Evolutionary conservation across 2,113 vertebrate species (phyloP).

Genomic region (Tragulus kanchil): DNA sequence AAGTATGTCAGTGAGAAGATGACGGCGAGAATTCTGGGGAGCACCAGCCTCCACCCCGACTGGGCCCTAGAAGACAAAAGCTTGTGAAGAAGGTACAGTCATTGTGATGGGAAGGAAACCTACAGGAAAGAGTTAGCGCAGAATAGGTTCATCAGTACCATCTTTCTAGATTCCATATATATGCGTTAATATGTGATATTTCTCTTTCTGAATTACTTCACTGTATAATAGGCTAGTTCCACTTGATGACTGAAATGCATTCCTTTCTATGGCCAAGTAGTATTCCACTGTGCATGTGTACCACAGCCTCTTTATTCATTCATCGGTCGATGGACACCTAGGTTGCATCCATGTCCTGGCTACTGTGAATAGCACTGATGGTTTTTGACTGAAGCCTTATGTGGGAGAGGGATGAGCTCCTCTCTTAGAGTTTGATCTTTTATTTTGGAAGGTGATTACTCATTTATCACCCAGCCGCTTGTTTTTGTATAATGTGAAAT

Average conservation of each 20-base stretch:
- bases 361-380: background rate
- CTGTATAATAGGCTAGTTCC: background rate
- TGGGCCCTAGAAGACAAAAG: background rate
- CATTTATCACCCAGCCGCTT: background rate
- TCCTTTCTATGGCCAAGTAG: background rate
- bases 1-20: background rate
- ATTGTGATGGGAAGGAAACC: background rate
- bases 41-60: background rate
- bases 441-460: constrained; percentile 38
- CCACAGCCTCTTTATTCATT: background rate
- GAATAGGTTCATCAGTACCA: background rate
- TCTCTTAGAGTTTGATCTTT: constrained; percentile 15
- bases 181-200: background rate
- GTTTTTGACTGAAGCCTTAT: background rate
- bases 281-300: background rate
- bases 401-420: background rate
- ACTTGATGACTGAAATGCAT: background rate
- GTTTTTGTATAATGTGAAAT: background rate
- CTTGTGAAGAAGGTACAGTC: background rate
- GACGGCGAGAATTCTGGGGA: background rate
- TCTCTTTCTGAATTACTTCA: background rate
- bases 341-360: background rate
- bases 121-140: background rate
- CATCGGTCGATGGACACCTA: background rate
- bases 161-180: background rate